Percentiles rank a stretch among this genome's conserved stretches.
These are phyloP conservation scores for Muntiacus reevesi DNA, from an alignment of 2,113 vertebrate species.

Conservation along the genomic window DNA sequence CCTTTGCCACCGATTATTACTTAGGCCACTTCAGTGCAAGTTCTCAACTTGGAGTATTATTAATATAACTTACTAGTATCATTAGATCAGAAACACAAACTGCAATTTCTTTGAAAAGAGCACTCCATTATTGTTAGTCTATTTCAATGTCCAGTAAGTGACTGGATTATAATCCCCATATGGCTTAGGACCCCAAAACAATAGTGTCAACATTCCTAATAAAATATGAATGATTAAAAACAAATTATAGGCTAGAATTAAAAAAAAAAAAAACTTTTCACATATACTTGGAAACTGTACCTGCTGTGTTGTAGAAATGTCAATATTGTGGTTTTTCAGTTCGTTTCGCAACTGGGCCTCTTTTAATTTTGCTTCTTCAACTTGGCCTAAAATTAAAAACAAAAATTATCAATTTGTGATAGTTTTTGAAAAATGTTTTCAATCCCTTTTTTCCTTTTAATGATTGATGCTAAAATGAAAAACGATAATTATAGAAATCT, in stretches of 20 bases:
- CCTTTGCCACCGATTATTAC: neutral
- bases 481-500: neutral
- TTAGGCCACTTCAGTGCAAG: neutral
- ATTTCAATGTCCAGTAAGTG: neutral
- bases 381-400: slow-evolving; percentile 79
- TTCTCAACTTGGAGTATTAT: neutral
- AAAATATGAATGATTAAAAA: neutral
- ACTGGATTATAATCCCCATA: neutral
- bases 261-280: neutral
- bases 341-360: slow-evolving; percentile 77
- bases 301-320: slow-evolving; percentile 66
- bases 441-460: neutral
- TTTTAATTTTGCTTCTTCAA: slow-evolving; percentile 78
- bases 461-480: slow-evolving; percentile 29
- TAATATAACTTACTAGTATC: neutral
- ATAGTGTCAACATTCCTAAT: neutral
- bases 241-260: neutral
- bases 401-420: neutral
- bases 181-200: neutral
- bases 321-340: slow-evolving; percentile 78
- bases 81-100: slow-evolving; percentile 33
- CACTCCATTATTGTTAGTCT: neutral
- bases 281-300: slow-evolving; percentile 75
- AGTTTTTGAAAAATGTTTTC: neutral
- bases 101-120: slow-evolving; percentile 4